Base-by-base conservation (phyloP, 1,140 invertebrate genomes). In the Oedothorax gibbosus region DNA sequence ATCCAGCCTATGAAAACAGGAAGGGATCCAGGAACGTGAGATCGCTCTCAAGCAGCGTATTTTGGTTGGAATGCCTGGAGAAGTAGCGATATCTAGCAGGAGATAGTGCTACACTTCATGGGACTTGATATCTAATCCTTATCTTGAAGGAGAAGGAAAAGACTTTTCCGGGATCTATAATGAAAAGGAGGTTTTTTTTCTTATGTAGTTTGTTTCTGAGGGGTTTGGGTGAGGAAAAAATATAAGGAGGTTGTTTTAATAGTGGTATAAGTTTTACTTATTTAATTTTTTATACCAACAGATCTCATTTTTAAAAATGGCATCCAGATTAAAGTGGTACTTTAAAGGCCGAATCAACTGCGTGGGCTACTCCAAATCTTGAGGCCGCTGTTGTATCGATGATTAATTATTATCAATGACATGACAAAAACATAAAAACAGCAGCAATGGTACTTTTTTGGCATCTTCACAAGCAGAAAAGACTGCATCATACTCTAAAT, bases 91-190 rank as follows among this genome's bases (percentile, higher is more conserved):
- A 50, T 62, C 75, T 12, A 51, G 57, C 35, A 5, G 5, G 35
- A 35, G 35, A 35, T 35, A 77, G 18, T 15, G 15, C 64, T n/a
- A n/a, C 54, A 14, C 64, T 66, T 60, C 64, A 56, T 54, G 64
- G 68, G 35, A 20, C 50, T 15, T 18, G 64, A 79, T 68, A 79
- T 79, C 77, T 79, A 79, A 79, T 79, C 77, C 77, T 79, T 68
- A 68, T 79, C 77, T 79, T 56, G 66, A 79, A 68, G 66, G 35
- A 65, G 77, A 79, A 79, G 68, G 68, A 79, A 68, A 79, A 79
- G 50, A 62, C 77, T 68, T 14, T 8, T 35, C 68, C 7, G 10
- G 60, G 20, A 71, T 71, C 18, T 75, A 35, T 35, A 2, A 51
- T 20, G 10, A 49, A 64, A 12, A 77, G 14, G 35, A 51, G 53